A percentile compares a stretch with the other conserved stretches of the same genome.
These are phyloP conservation scores for Psettodes erumei DNA, from an alignment of 2,113 vertebrate genomes.

Conservation along the genomic window DNA sequence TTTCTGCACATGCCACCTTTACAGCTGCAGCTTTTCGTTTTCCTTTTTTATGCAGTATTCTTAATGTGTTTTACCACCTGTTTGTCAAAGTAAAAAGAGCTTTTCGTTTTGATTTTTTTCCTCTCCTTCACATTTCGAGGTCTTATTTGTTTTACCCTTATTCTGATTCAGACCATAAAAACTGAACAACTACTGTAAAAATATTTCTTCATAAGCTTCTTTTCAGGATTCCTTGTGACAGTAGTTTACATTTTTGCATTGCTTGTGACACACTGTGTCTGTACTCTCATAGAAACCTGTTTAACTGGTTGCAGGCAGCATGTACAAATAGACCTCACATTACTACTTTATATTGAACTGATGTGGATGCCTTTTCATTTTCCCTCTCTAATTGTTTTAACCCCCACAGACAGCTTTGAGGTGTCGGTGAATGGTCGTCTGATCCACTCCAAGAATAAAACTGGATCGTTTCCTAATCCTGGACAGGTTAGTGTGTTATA, in stretches of 20 bases:
- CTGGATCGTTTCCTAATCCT: conserved; percentile 40
- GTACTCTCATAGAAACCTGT: not conserved
- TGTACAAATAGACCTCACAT: not conserved
- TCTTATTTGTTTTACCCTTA: no score
- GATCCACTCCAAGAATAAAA: conserved; percentile 70
- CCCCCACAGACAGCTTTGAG: conserved; percentile 75
- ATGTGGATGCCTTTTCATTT: not conserved
- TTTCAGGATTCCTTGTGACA: not conserved
- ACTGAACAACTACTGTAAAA: not conserved
- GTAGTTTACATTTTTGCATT: not conserved
- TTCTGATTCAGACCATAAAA: not conserved
- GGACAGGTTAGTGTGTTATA: conserved; percentile 13
- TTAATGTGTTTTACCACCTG: not conserved
- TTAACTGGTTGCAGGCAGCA: not conserved
- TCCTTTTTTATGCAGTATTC: not conserved
- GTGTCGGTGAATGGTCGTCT: conserved; percentile 55
- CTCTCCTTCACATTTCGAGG: not conserved
- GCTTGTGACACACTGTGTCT: not conserved
- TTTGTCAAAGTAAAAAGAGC: no score
- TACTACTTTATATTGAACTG: not conserved
- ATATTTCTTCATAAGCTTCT: not conserved
- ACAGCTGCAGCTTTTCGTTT: not conserved
- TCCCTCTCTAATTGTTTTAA: not conserved
- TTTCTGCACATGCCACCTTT: no score
- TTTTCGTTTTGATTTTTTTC: no score